Evolutionary conservation across 2,888 invertebrate genomes (phyloP).

Genomic region (Noctua fimbriata): DNA sequence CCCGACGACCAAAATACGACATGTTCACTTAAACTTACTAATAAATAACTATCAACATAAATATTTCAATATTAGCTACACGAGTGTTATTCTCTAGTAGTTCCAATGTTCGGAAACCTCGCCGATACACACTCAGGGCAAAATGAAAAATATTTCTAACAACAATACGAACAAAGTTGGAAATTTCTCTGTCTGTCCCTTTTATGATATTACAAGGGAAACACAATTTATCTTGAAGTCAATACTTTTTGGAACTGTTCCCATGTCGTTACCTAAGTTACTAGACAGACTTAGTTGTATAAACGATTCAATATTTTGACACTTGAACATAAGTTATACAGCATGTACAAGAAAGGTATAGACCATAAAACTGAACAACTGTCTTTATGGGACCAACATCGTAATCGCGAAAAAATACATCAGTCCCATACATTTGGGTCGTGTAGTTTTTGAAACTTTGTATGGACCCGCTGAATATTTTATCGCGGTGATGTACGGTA

Average conservation of each 20-base stretch:
- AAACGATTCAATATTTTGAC: background rate
- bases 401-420: background rate
- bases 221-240: conserved; percentile 62
- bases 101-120: conserved; percentile 2
- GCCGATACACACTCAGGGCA: conserved; percentile 28
- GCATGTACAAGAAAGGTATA: too few relatives aligned
- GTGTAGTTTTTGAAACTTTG: background rate
- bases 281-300: background rate
- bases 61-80: conserved; percentile 24
- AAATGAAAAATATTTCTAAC: conserved; percentile 52
- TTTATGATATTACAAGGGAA: conserved; percentile 59
- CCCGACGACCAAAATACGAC: background rate
- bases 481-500: too few relatives aligned
- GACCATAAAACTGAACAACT: background rate
- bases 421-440: background rate
- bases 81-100: conserved; percentile 20
- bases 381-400: background rate
- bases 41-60: conserved; percentile 27
- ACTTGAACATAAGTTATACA: background rate
- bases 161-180: conserved; percentile 46
- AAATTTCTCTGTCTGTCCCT: conserved; percentile 59
- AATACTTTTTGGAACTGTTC: conserved; percentile 62
- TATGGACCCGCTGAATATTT: background rate
- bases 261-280: conserved; percentile 39
- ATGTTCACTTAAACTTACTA: conserved; percentile 15